Percentiles rank a stretch among this genome's conserved stretches.
phyloP scores from a whole-genome alignment of 2,113 vertebrate species.

The Ovis aries region ARS-UI_Ramb_v3.0 NC_056064.1:32284001-32284500 shows the following conservation, averaged over 20 bases:
- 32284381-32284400: not conserved
- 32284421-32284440: constrained; percentile 13
- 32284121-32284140: not conserved
- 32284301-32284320: not conserved
- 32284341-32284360: not conserved
- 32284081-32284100: not conserved
- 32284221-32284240: not conserved
- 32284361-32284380: not conserved
- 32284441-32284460: not conserved
- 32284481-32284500: constrained; percentile 18
- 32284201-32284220: not conserved
- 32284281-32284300: not conserved
- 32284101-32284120: not conserved
- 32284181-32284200: not conserved
- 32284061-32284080: not conserved
- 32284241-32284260: not conserved
- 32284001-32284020: not conserved
- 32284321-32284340: not conserved
- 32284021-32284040: not conserved
- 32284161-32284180: not conserved
- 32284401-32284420: not conserved
- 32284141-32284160: not conserved
- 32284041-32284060: not conserved
- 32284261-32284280: not conserved
- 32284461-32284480: constrained; percentile 46